Evolutionary conservation across 2,888 invertebrate genomes (phyloP).

Genomic region (Deilephila porcellus): DNA sequence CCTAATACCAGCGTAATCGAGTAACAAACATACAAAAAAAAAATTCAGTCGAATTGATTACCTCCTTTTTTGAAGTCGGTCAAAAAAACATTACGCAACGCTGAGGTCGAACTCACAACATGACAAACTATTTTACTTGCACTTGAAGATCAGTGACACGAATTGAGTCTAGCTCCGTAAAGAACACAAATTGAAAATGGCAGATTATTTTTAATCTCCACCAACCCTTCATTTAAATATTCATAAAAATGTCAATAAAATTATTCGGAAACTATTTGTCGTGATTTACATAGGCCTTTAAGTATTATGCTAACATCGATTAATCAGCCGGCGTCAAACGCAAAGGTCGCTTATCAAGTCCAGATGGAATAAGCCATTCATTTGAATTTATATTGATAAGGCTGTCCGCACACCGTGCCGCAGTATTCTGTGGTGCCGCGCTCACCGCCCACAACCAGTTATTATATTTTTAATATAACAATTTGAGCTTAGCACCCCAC

Average conservation of each 20-base stretch:
- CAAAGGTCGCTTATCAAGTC: neutral
- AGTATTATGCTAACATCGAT: neutral
- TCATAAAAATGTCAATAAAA: neutral
- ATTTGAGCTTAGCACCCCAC: neutral
- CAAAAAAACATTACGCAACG: too few species aligned
- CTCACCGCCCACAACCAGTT: neutral
- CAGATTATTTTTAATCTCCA: neutral
- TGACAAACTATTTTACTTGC: too few species aligned
- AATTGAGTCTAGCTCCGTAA: too few species aligned
- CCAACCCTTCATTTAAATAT: neutral
- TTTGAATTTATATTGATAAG: constrained; percentile 9
- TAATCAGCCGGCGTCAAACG: constrained; percentile 16
- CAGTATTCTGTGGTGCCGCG: too few species aligned
- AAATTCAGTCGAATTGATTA: too few species aligned
- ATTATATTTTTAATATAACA: constrained; percentile 17
- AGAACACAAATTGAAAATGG: too few species aligned
- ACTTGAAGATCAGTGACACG: too few species aligned
- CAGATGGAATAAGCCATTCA: neutral
- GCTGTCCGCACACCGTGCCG: neutral
- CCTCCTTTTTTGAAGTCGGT: too few species aligned
- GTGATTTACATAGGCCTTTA: neutral
- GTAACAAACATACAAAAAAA: too few species aligned
- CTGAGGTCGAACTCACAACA: too few species aligned
- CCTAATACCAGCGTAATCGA: too few species aligned
- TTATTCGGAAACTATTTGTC: neutral